Evolutionary conservation across 1,140 invertebrate genomes (phyloP).

Genomic region (Hycleus cichorii): DNA sequence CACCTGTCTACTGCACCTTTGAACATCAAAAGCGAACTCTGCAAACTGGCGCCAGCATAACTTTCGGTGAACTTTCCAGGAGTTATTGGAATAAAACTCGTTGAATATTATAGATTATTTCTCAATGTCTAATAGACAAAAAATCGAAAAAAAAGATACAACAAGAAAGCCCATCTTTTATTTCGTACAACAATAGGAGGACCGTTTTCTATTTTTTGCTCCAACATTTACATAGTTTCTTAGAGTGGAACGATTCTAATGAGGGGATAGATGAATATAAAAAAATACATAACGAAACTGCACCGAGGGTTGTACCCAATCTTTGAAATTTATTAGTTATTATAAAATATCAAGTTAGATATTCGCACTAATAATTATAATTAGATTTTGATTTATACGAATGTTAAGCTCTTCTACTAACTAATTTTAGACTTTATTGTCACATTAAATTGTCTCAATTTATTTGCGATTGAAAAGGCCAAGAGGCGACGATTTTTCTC

Average conservation of each 20-base stretch:
- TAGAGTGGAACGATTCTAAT: too few species aligned
- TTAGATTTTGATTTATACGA: not conserved
- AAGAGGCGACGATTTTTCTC: too few species aligned
- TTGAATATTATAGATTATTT: too few species aligned
- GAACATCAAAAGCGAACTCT: slow-evolving; percentile 12
- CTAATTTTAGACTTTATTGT: slow-evolving; percentile 9
- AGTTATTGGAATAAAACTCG: too few species aligned
- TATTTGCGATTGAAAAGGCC: slow-evolving; percentile 3
- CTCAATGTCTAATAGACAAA: too few species aligned
- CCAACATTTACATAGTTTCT: too few species aligned
- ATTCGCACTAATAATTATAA: too few species aligned
- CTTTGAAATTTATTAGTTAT: too few species aligned
- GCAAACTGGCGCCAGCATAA: slow-evolving; percentile 11
- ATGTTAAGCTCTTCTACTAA: not conserved
- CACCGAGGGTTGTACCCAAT: too few species aligned
- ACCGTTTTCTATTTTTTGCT: slow-evolving; percentile 11
- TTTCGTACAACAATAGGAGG: slow-evolving; percentile 4
- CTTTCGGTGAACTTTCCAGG: not conserved
- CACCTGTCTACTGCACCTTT: slow-evolving; percentile 14
- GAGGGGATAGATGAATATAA: too few species aligned
- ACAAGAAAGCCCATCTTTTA: not conserved
- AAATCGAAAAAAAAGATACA: too few species aligned
- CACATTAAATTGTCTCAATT: slow-evolving; percentile 7
- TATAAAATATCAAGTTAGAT: too few species aligned
- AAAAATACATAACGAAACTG: not conserved